Conservation (phyloP, 2,888 invertebrate species). For the Cryptus viduatorius region DNA sequence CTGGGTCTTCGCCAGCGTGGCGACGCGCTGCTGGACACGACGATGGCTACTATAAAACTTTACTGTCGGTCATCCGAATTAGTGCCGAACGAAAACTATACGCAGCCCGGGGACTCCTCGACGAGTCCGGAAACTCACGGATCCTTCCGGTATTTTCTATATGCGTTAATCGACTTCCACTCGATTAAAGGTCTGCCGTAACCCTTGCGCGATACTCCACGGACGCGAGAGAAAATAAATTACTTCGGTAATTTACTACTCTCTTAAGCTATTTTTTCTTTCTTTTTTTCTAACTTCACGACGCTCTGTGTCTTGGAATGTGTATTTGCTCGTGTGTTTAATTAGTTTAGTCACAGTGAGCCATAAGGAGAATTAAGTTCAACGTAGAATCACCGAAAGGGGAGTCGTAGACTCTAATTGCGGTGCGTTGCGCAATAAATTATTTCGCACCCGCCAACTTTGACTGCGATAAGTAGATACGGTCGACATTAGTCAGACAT, state of each 20-base stretch:
- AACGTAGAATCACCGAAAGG: slow-evolving; percentile 1
- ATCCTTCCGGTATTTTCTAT: slow-evolving; percentile 31
- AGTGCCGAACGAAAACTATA: slow-evolving; percentile 15
- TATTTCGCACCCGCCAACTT: neutral
- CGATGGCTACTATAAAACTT: slow-evolving; percentile 56
- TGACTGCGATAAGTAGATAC: neutral
- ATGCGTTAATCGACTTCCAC: slow-evolving; percentile 39
- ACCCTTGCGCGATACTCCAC: slow-evolving; percentile 34
- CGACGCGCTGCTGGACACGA: slow-evolving; percentile 11
- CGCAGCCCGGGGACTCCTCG: neutral
- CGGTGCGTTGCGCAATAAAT: slow-evolving; percentile 17
- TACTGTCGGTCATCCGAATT: slow-evolving; percentile 60
- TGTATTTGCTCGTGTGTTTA: slow-evolving; percentile 28
- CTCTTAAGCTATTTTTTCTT: slow-evolving; percentile 1
- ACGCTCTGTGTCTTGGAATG: slow-evolving; percentile 15
- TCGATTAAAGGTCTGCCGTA: neutral
- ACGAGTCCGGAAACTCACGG: slow-evolving; percentile 8
- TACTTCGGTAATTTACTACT: slow-evolving; percentile 21
- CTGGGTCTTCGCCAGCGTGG: slow-evolving; percentile 49
- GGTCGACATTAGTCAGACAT: neutral
- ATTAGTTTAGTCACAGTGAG: slow-evolving; percentile 23
- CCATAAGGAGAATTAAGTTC: slow-evolving; percentile 39
- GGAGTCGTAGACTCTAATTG: slow-evolving; percentile 27
- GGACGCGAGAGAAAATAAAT: neutral
- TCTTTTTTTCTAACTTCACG: slow-evolving; percentile 10